Conservation (phyloP, 2,797 vertebrate genomes). For the Galaxias olidus region DNA sequence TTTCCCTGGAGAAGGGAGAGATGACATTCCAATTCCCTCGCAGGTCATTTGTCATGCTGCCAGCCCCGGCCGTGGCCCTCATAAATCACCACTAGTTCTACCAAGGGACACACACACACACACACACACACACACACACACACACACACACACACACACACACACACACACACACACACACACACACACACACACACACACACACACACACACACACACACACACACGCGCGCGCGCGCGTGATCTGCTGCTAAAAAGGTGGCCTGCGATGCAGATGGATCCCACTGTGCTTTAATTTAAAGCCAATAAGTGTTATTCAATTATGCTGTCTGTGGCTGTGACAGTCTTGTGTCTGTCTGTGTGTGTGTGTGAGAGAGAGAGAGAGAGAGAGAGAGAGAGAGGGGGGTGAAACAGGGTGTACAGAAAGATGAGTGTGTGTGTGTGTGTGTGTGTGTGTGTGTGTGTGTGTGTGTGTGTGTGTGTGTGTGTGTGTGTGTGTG, state of each 20-base stretch:
- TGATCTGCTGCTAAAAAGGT: constrained; percentile 1
- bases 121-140: constrained; percentile 20
- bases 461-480: neutral
- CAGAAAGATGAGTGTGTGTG: constrained; percentile 4
- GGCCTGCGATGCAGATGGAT: constrained; percentile 4
- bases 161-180: constrained; percentile 33
- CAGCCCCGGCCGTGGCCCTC: constrained; percentile 31
- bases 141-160: constrained; percentile 29
- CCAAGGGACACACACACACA: constrained; percentile 30
- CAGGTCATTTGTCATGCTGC: constrained; percentile 48
- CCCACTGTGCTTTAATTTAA: no score
- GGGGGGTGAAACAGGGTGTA: no score
- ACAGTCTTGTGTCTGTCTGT: neutral
- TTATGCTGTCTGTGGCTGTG: neutral
- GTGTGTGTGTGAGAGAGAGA: no score
- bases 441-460: neutral
- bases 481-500: constrained; percentile 2
- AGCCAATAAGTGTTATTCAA: no score
- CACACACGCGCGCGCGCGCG: no score
- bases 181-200: constrained; percentile 20
- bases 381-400: no score
- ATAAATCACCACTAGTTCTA: constrained; percentile 42
- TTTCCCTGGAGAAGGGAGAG: constrained; percentile 15
- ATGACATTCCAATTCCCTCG: constrained; percentile 32
- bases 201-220: constrained; percentile 23